Evolutionary conservation across 1,140 invertebrate genomes (phyloP), one percentile per base, ranked within the genome.

Genomic region (Tribolium castaneum): DNA sequence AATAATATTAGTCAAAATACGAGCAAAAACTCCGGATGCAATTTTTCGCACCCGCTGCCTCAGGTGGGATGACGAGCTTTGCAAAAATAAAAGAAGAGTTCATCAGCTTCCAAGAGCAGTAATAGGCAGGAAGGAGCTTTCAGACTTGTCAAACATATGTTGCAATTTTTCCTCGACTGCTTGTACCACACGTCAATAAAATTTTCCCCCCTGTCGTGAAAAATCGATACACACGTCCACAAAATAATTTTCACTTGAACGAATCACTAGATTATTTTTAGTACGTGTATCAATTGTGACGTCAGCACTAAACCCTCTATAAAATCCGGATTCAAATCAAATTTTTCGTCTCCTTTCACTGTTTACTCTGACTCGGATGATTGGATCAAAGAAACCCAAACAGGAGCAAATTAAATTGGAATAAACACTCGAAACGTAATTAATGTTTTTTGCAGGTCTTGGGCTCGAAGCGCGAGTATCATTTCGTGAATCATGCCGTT

Each of bases 401-500:
- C 25, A 45, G n/a, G 9, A 9, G 7, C 7, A 9, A 45, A 10
- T 45, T 45, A 45, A 45, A 45, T 45, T 45, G n/a, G n/a, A 9
- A 45, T 45, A 45, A 45, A 45, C 39, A 45, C 39, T 45, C 25
- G 25, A 30, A 6, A 5, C 6, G 25, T 30, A 30, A 30, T 30
- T 4, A 30, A 30, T 30, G 3, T 30, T 30, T 30, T 73, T 92
- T 91, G 51, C 89, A 97, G 97, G 89, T 97, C 51, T 87, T 97
- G 76, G 93, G 93, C 14, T 96, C 96, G 30, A 89, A 92, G 77
- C 92, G 92, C 71, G 96, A 98, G 87, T 98, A 95, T 88, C 97
- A 98, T 87, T 98, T 99, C 87, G 90, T 96, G 22, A 96, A 98
- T 85, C 91, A 91, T 80, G 94, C 94, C 7, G 87, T 99, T 54